phyloP scores from a whole-genome alignment of 2,888 invertebrate species.

The Platycheirus rosarum region DNA sequence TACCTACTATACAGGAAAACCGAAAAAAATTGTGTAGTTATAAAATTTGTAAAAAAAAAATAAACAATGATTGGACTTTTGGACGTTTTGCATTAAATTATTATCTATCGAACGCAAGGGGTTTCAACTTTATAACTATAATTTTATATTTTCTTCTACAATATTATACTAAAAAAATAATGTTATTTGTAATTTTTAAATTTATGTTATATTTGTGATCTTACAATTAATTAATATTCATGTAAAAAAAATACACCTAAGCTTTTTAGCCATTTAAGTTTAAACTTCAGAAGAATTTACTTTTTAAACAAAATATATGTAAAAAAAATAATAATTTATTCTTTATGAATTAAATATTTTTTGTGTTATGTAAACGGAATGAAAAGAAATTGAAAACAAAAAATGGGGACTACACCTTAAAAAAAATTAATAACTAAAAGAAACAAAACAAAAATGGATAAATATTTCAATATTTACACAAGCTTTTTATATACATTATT shows the following conservation, averaged over 20 bases:
- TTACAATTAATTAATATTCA: constrained; percentile 11
- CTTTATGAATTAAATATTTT: constrained; percentile 12
- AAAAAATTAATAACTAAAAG: constrained; percentile 61
- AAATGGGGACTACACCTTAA: constrained; percentile 61
- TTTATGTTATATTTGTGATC: constrained; percentile 33
- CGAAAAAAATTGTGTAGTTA: constrained; percentile 33
- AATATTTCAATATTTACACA: constrained; percentile 76
- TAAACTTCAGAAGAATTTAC: background rate
- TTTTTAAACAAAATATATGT: background rate
- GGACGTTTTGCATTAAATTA: constrained; percentile 40
- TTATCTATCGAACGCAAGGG: constrained; percentile 61
- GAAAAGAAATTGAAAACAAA: constrained; percentile 41
- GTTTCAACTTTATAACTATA: constrained; percentile 59
- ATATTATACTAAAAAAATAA: background rate
- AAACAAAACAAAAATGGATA: constrained; percentile 62
- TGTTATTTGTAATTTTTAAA: constrained; percentile 6
- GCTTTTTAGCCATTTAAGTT: constrained; percentile 16
- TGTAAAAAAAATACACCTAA: constrained; percentile 16
- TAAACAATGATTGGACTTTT: constrained; percentile 20
- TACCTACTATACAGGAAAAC: constrained; percentile 32
- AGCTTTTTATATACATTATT: constrained; percentile 77
- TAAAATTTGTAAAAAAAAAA: constrained; percentile 33
- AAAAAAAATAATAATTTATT: background rate
- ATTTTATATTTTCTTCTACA: constrained; percentile 21
- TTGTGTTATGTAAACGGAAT: constrained; percentile 54